Percentiles rank a stretch among this genome's conserved stretches.
Conservation (phyloP, 1,140 invertebrate species). For the Paralvinella palmiformis region DNA sequence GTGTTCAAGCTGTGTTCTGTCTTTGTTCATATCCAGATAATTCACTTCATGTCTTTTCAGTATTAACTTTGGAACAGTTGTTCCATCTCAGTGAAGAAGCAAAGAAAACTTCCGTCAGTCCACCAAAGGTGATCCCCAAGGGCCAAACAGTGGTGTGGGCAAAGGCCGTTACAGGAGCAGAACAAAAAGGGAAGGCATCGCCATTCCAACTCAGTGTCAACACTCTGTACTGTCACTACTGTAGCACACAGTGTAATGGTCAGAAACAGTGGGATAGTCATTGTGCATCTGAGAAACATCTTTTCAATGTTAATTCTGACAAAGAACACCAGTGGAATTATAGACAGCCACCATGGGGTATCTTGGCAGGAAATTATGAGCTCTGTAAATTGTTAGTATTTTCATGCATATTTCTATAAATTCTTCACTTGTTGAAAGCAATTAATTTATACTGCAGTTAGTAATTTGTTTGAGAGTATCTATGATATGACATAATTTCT, state of each 20-base stretch:
- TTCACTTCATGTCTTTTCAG: constrained; percentile 25
- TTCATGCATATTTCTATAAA: background rate
- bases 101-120: background rate
- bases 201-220: background rate
- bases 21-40: background rate
- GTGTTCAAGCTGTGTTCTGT: background rate
- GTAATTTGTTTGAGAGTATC: background rate
- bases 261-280: constrained; percentile 44
- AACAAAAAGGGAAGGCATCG: background rate
- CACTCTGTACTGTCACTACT: constrained; percentile 20
- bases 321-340: constrained; percentile 47
- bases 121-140: constrained; percentile 25
- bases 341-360: constrained; percentile 42
- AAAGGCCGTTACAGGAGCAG: constrained; percentile 14
- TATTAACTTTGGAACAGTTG: constrained; percentile 28
- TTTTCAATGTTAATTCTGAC: constrained; percentile 43
- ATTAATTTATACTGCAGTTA: background rate
- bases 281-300: constrained; percentile 39
- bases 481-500: background rate
- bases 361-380: constrained; percentile 29
- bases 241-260: constrained; percentile 39
- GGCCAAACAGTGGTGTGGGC: constrained; percentile 40
- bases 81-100: background rate
- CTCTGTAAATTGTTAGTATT: constrained; percentile 36
- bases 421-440: background rate